Evolutionary conservation across 2,888 invertebrate genomes (phyloP).

Genomic region (Eledone cirrhosa): DNA sequence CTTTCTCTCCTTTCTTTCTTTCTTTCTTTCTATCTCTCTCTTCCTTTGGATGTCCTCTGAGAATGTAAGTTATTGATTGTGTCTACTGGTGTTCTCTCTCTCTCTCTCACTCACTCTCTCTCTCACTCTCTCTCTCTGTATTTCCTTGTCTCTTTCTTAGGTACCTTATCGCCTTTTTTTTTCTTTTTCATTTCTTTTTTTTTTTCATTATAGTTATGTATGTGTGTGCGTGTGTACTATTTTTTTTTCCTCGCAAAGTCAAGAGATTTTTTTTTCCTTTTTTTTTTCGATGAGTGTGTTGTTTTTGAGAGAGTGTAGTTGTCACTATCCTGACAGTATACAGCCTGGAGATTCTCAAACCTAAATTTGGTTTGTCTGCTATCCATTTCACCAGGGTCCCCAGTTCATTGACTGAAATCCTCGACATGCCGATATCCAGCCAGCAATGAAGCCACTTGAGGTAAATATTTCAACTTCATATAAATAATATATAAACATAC

Average conservation of each 20-base stretch:
- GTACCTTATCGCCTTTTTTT: not conserved
- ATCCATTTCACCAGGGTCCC: constrained; percentile 30
- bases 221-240: too few species aligned
- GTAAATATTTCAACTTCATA: constrained; percentile 8
- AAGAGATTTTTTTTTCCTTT: too few species aligned
- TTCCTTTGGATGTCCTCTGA: too few species aligned
- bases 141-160: not conserved
- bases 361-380: constrained; percentile 30
- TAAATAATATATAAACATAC: not conserved
- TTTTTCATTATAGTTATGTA: too few species aligned
- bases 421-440: constrained; percentile 30
- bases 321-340: not conserved
- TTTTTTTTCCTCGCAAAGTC: too few species aligned
- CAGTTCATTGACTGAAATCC: constrained; percentile 26
- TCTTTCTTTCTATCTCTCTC: too few species aligned
- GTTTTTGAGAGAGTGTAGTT: not conserved
- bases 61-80: too few species aligned
- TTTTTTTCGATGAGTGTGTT: too few species aligned
- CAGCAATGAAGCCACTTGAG: constrained; percentile 31
- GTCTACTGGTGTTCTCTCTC: too few species aligned
- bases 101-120: not conserved
- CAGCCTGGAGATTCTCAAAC: constrained; percentile 22
- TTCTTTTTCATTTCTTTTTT: not conserved
- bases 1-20: too few species aligned
- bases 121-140: not conserved